Percentiles rank a stretch among this genome's conserved stretches.
Conservation (phyloP, 2,113 vertebrate genomes). For the Tor tambroides region DNA sequence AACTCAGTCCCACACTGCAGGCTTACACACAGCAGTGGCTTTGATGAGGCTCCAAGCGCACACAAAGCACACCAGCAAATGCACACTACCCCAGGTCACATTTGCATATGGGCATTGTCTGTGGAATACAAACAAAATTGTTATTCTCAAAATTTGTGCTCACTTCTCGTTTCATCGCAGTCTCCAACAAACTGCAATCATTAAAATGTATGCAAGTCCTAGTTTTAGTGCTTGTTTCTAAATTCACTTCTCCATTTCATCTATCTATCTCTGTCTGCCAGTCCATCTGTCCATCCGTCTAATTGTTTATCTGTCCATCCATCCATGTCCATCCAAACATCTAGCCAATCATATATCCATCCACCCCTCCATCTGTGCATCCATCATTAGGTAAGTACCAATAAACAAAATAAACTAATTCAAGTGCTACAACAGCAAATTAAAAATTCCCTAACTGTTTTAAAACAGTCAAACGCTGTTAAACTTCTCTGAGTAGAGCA, state of each 20-base stretch:
- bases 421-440: not conserved
- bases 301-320: not conserved
- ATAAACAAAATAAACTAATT: not conserved
- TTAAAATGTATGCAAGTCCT: not conserved
- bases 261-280: not conserved
- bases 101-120: slow-evolving; percentile 26
- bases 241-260: not conserved
- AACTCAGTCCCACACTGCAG: not conserved
- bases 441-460: not conserved
- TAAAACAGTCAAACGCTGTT: not conserved
- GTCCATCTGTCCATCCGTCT: not conserved
- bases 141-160: slow-evolving; percentile 12
- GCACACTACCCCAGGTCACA: slow-evolving; percentile 16
- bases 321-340: not conserved
- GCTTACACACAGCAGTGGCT: slow-evolving; percentile 20
- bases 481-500: not conserved
- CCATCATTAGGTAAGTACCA: not conserved
- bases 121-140: slow-evolving; percentile 21
- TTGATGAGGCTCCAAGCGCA: slow-evolving; percentile 8
- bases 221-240: not conserved
- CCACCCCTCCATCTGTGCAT: not conserved
- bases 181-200: not conserved
- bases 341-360: not conserved
- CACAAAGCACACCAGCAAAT: not conserved
- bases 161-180: not conserved